Evolutionary conservation across 2,797 vertebrate genomes (phyloP).

Genomic region (Pelobates cultripes): DNA sequence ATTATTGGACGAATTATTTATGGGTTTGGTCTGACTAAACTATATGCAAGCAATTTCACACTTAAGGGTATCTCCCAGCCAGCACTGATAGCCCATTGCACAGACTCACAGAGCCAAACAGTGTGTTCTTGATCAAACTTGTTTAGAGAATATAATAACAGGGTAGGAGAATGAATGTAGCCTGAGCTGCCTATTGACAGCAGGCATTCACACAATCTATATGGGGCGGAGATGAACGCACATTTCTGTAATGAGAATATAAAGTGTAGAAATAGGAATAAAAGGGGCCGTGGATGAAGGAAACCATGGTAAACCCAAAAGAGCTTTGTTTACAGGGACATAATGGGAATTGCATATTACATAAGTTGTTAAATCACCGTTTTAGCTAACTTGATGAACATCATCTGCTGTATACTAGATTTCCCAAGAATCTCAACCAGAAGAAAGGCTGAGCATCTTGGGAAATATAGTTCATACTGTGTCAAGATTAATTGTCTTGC

Average conservation of each 20-base stretch:
- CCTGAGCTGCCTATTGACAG: neutral
- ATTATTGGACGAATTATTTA: too few species aligned
- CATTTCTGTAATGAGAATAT: conserved; percentile 19
- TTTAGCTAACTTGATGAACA: too few species aligned
- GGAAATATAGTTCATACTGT: too few species aligned
- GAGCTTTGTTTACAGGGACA: too few species aligned
- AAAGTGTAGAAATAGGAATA: neutral
- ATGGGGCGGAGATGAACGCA: conserved; percentile 14
- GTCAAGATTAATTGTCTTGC: too few species aligned
- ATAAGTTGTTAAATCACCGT: too few species aligned
- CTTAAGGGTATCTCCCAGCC: neutral
- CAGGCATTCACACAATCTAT: conserved; percentile 10
- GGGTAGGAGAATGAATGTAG: neutral
- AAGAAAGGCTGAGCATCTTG: too few species aligned
- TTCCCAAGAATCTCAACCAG: too few species aligned
- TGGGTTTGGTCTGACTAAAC: too few species aligned
- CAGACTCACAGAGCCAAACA: neutral
- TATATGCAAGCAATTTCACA: neutral
- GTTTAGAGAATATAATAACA: neutral
- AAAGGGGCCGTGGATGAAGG: conserved; percentile 4
- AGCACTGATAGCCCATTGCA: neutral
- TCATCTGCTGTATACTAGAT: too few species aligned
- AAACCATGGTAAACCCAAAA: neutral
- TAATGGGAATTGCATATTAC: too few species aligned
- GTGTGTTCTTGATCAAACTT: neutral